Evolutionary conservation across 2,797 vertebrate genomes (phyloP).

Genomic region (Lacerta agilis): DNA sequence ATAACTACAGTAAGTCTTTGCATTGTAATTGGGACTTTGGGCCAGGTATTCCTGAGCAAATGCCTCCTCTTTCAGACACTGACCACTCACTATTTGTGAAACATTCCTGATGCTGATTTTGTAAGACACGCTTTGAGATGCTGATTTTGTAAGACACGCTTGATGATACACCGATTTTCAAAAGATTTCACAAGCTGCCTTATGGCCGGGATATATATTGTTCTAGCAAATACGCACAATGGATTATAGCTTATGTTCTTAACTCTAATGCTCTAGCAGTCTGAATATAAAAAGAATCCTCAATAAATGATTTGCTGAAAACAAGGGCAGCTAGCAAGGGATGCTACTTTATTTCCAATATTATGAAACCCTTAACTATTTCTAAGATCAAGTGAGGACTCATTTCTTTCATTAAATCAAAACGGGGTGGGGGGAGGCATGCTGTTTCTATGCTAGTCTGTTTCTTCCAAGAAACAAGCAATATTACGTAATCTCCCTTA

Average conservation of each 20-base stretch:
- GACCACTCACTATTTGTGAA: not conserved
- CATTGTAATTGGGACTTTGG: not conserved
- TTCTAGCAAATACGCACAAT: not conserved
- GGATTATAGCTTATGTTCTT: constrained; percentile 3
- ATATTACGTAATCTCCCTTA: not conserved
- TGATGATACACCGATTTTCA: not conserved
- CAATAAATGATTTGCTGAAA: constrained; percentile 8
- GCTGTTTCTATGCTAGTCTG: not conserved
- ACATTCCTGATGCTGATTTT: not conserved
- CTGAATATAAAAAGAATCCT: not conserved
- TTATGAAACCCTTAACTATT: not conserved
- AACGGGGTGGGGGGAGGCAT: not conserved
- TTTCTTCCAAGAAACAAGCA: not conserved
- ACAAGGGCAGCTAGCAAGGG: not conserved
- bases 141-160: not conserved
- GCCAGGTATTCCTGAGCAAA: too few species aligned
- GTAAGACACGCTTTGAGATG: not conserved
- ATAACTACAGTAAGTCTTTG: not conserved
- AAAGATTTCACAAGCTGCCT: not conserved
- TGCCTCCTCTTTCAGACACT: not conserved
- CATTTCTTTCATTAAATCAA: not conserved
- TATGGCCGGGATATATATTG: not conserved
- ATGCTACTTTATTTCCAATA: not conserved
- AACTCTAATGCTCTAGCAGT: constrained; percentile 5
- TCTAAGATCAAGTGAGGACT: not conserved